phyloP scores from a whole-genome alignment of 1,140 invertebrate genomes.

The Magallana angulata region DNA sequence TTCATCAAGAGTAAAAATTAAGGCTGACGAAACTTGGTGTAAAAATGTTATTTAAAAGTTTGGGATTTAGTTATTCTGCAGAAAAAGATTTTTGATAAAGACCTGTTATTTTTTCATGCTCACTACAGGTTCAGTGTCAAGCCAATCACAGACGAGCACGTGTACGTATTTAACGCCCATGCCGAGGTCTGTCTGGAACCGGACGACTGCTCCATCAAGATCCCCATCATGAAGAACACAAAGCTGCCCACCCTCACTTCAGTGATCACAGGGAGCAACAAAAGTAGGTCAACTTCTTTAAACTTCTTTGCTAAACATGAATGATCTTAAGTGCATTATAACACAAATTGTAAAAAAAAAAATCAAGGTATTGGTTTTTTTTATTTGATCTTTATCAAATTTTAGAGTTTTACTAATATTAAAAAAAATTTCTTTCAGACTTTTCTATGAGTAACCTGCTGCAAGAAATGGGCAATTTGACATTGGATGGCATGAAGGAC shows the following conservation, averaged over 20 bases:
- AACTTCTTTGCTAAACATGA: no score
- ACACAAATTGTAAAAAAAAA: no score
- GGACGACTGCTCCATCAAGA: conserved; percentile 4
- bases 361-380: no score
- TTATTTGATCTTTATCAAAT: no score
- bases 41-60: no score
- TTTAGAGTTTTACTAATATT: no score
- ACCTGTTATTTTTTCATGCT: no score
- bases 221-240: conserved; percentile 20
- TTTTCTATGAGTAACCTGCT: conserved; percentile 21
- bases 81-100: no score
- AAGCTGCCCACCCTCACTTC: conserved; percentile 3
- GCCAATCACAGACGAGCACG: conserved; percentile 1
- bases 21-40: no score
- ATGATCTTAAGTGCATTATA: no score
- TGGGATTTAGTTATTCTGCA: no score
- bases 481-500: conserved; percentile 8
- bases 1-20: no score
- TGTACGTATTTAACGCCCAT: conserved; percentile 8
- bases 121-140: conserved; percentile 10
- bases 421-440: background rate
- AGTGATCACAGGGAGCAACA: background rate
- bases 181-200: background rate
- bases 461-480: conserved; percentile 13
- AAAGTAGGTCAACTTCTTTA: background rate